A percentile compares a stretch with the other conserved stretches of the same genome.
These are phyloP conservation scores for Acanthurus lineatus DNA, from an alignment of 2,797 vertebrate genomes.

Conservation along the genomic window DNA sequence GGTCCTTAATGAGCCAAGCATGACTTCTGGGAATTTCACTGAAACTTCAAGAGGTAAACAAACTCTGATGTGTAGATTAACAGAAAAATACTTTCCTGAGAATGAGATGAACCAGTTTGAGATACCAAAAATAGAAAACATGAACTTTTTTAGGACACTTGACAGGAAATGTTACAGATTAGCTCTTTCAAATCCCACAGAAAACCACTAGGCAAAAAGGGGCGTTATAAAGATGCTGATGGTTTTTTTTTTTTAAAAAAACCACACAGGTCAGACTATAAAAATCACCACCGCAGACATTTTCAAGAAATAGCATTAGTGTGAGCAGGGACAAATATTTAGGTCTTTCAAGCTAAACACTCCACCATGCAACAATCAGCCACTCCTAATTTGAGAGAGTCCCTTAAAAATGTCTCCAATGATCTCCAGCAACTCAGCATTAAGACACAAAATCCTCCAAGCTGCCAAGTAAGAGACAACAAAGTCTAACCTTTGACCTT, in stretches of 20 bases:
- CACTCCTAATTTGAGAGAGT: neutral
- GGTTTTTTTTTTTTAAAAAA: neutral
- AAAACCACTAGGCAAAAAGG: neutral
- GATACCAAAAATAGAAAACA: neutral
- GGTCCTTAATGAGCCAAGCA: neutral
- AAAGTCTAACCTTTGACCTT: neutral
- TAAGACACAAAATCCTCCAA: neutral
- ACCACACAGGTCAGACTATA: neutral
- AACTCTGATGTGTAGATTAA: neutral
- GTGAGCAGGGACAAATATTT: neutral
- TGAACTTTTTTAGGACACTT: neutral
- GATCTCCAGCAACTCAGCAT: neutral
- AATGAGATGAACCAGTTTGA: conserved; percentile 27
- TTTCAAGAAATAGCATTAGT: neutral
- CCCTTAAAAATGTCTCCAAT: neutral
- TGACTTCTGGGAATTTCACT: neutral
- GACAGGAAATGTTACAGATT: neutral
- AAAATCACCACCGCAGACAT: neutral
- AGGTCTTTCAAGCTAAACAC: neutral
- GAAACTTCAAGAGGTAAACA: neutral
- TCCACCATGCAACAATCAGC: neutral
- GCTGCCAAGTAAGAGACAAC: neutral
- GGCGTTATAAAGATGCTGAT: too few species aligned
- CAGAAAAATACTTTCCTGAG: neutral
- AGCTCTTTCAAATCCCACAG: neutral